Conservation (phyloP, 2,888 invertebrate species). For the Ctenicera cuprea region DNA sequence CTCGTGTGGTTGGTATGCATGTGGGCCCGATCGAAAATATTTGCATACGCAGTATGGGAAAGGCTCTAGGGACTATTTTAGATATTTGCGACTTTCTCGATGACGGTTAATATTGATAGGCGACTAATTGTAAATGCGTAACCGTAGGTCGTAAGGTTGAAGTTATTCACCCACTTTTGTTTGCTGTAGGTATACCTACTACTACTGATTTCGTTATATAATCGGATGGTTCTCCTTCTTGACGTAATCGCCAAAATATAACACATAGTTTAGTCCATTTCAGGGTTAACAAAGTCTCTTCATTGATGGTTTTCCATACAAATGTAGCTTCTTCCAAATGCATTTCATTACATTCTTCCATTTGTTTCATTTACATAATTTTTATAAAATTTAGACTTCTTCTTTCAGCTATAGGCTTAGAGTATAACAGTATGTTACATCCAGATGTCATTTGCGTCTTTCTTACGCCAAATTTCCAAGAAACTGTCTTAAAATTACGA, state of each 20-base stretch:
- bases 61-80: constrained; percentile 39
- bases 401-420: too few relatives aligned
- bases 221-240: constrained; percentile 6
- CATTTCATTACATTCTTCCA: too few relatives aligned
- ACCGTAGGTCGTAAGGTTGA: constrained; percentile 47
- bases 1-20: constrained; percentile 23
- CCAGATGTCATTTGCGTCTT: too few relatives aligned
- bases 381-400: too few relatives aligned
- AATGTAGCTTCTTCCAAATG: too few relatives aligned
- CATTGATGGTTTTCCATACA: too few relatives aligned
- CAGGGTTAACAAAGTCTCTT: neutral
- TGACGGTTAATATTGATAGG: constrained; percentile 28
- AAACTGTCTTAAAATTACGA: too few relatives aligned
- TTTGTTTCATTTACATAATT: too few relatives aligned
- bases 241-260: constrained; percentile 6
- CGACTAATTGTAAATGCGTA: constrained; percentile 38
- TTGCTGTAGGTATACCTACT: constrained; percentile 10
- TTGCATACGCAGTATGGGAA: constrained; percentile 25
- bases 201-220: constrained; percentile 7
- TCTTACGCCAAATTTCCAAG: too few relatives aligned
- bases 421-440: too few relatives aligned
- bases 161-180: constrained; percentile 41
- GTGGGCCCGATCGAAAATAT: constrained; percentile 30
- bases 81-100: constrained; percentile 30
- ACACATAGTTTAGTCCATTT: neutral